Percentiles rank a stretch among this genome's conserved stretches.
phyloP scores from a whole-genome alignment of 2,113 vertebrate genomes.

The Sphaerodactylus townsendi region DNA sequence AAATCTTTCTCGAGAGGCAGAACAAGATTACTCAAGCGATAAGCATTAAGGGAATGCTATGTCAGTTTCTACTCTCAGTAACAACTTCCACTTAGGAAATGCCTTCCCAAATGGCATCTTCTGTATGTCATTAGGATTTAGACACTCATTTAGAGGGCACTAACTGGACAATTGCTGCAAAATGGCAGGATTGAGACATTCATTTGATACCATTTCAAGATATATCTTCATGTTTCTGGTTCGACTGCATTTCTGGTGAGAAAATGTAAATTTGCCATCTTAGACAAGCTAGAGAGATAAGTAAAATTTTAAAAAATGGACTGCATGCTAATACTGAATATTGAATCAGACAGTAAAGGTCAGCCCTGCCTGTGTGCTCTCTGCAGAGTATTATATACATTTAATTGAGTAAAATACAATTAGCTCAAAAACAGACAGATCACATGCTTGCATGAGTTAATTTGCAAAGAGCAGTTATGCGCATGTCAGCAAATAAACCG shows the following conservation, averaged over 20 bases:
- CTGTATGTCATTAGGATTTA: neutral
- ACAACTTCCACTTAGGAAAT: conserved; percentile 23
- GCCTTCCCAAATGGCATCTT: conserved; percentile 5
- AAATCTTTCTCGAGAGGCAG: conserved; percentile 2
- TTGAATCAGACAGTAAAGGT: neutral
- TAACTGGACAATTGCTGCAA: neutral
- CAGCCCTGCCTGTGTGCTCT: neutral
- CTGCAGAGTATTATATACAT: neutral
- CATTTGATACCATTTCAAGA: neutral
- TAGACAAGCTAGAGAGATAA: neutral
- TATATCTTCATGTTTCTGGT: neutral
- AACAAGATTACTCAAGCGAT: conserved; percentile 4
- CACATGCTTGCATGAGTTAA: neutral
- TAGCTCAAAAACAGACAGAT: neutral
- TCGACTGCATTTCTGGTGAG: neutral
- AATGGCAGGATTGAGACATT: neutral
- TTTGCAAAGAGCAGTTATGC: neutral
- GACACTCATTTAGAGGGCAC: neutral
- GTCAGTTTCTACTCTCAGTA: neutral
- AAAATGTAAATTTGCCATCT: neutral
- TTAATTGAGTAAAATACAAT: neutral
- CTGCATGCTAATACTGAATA: neutral
- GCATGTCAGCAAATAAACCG: neutral
- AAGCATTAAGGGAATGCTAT: neutral
- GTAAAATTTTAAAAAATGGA: neutral